phyloP scores from a whole-genome alignment of 2,113 vertebrate species.

The Chrysemys picta region DNA sequence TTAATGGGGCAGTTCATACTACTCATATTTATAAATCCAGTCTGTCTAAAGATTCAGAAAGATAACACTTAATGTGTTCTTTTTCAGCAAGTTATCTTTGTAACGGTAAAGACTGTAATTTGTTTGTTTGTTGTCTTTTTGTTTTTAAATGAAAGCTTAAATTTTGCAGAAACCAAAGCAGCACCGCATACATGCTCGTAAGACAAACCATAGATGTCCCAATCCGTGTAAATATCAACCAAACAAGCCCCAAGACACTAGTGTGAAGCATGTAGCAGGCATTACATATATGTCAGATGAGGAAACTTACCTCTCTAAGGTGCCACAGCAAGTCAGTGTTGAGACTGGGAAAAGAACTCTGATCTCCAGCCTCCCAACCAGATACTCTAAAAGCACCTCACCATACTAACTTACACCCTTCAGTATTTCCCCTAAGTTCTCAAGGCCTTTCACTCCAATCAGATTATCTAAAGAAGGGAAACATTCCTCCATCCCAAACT shows the following conservation, averaged over 20 bases:
- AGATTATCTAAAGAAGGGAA: neutral
- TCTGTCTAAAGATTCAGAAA: neutral
- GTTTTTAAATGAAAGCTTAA: neutral
- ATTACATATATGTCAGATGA: neutral
- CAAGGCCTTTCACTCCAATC: neutral
- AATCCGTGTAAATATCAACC: neutral
- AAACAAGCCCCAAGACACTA: neutral
- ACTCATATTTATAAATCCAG: neutral
- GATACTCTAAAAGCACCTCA: neutral
- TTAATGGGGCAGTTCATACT: neutral
- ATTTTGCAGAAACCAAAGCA: neutral
- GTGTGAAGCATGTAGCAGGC: neutral
- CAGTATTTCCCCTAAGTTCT: neutral
- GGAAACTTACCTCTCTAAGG: neutral
- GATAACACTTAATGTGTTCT: neutral
- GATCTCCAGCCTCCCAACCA: neutral
- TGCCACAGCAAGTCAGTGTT: neutral
- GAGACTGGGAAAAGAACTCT: neutral
- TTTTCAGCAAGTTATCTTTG: neutral
- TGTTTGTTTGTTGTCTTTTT: neutral
- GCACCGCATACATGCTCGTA: fast-evolving
- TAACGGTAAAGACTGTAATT: neutral
- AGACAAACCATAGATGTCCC: neutral
- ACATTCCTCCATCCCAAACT: neutral
- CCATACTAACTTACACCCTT: neutral